Evolutionary conservation across 2,113 vertebrate genomes (phyloP), one percentile per base, ranked within the genome.

Genomic region (Baryphthengus martii): DNA sequence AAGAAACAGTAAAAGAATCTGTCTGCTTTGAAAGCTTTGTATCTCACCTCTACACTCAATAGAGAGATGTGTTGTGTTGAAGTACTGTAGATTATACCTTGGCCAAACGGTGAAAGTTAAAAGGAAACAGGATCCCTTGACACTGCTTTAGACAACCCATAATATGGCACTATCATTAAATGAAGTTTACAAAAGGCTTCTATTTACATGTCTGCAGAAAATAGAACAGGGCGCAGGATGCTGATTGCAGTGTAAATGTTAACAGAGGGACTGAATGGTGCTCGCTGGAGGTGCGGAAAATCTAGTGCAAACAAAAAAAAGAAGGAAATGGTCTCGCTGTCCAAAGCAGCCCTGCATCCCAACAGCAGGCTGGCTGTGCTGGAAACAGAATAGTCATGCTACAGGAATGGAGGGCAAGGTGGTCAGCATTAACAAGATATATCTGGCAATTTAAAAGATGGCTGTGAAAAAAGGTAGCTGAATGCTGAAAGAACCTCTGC

Each of bases 141-240:
- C 98, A 95, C 98, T 81, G 74, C 97, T 97, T 97, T 96, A 98
- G 97, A 98, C 97, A 98, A 96, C 97, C 94, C 95, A 96, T 97
- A 98, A 97, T 97, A 97, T 25, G 42, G 96, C 97, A 89, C 95
- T 96, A 95, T 95, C 91, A 93, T 97, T 97, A 96, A 98, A 96
- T 2, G 33, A 74, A 95, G 95, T 96, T 97, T 97, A 98, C 96
- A 97, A 93, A 97, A 97, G 97, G 93, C 81, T 97, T 98, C 98
- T 98, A 97, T 98, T 98, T 98, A 97, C 97, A 97, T 94, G 96
- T 96, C 97, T 98, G 96, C 98, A 98, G 97, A 98, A 98, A 98
- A 98, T 98, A 98, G 97, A 97, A 96, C 90, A 52, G 96, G 96
- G 90, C 25, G 40, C 95, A 97, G 95, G 96, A 94, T 93, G 95